Evolutionary conservation across 2,888 invertebrate species (phyloP).

Genomic region (Noctua janthe): DNA sequence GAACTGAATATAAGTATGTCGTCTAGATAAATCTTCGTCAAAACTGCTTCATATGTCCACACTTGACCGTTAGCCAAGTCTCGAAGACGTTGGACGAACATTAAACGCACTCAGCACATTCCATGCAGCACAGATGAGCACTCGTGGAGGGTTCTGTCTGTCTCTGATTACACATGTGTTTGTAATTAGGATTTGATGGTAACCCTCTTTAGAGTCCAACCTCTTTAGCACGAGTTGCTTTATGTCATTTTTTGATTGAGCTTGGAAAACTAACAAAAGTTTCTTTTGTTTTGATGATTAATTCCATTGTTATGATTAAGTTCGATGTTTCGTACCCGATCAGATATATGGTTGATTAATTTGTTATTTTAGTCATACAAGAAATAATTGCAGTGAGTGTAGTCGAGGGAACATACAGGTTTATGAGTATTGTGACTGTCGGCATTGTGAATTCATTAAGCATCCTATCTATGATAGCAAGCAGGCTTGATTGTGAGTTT

Average conservation of each 20-base stretch:
- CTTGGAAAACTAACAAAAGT: neutral
- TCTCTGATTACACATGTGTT: slow-evolving; percentile 69
- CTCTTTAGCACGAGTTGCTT: neutral
- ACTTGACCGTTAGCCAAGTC: slow-evolving; percentile 54
- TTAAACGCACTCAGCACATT: slow-evolving; percentile 59
- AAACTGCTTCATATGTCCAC: slow-evolving; percentile 34
- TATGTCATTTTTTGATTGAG: neutral
- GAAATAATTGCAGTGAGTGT: neutral
- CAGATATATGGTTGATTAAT: neutral
- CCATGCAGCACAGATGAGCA: slow-evolving; percentile 31
- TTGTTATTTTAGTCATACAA: neutral
- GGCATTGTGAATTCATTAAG: neutral
- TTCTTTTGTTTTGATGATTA: too few species aligned
- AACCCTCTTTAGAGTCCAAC: slow-evolving; percentile 10
- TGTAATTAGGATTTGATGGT: slow-evolving; percentile 65
- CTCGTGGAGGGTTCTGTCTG: slow-evolving; percentile 62
- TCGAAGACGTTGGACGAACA: slow-evolving; percentile 48
- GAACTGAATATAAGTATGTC: slow-evolving; percentile 32
- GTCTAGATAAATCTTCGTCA: slow-evolving; percentile 39
- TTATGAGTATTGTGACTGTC: neutral
- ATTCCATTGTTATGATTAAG: neutral
- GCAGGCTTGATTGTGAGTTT: too few species aligned
- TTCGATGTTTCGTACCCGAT: neutral
- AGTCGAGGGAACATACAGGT: neutral
- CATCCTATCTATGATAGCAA: too few species aligned